phyloP scores from a whole-genome alignment of 2,888 invertebrate genomes.

The Drosophila gaucha region DNA sequence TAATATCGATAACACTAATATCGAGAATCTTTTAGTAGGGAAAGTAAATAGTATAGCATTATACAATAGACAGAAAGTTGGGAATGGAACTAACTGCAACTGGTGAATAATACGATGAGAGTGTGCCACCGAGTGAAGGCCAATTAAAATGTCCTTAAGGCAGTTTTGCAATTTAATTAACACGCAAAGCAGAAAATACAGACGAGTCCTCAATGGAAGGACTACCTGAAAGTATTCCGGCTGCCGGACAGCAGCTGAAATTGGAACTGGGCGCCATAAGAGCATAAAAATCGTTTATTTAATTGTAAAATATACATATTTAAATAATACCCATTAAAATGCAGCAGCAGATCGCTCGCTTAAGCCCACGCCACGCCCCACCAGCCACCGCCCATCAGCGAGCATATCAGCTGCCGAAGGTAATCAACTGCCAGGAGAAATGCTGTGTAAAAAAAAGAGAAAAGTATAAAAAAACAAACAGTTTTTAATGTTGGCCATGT shows the following conservation, averaged over 20 bases:
- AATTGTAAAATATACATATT: conserved; percentile 80
- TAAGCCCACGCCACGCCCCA: conserved; percentile 46
- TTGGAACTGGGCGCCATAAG: conserved; percentile 48
- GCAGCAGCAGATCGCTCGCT: conserved; percentile 60
- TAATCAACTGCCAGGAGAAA: conserved; percentile 59
- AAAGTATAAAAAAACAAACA: conserved; percentile 14
- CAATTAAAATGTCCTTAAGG: conserved; percentile 78
- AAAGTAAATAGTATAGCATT: background rate
- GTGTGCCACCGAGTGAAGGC: conserved; percentile 62
- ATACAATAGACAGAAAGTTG: background rate
- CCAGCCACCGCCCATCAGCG: background rate
- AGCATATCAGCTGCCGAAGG: conserved; percentile 70
- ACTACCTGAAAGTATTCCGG: conserved; percentile 27
- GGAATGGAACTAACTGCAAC: background rate
- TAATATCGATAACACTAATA: background rate
- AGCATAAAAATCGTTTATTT: conserved; percentile 72
- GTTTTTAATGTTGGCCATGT: conserved; percentile 70
- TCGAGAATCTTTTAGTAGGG: background rate
- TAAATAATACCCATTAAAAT: conserved; percentile 76
- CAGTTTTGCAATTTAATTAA: conserved; percentile 76
- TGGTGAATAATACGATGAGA: background rate
- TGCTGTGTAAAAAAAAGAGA: conserved; percentile 5
- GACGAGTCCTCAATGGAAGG: conserved; percentile 10
- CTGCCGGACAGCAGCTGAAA: conserved; percentile 24
- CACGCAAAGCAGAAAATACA: conserved; percentile 52